phyloP scores from a whole-genome alignment of 2,797 vertebrate species.

The Halcyon chelicuti region DNA sequence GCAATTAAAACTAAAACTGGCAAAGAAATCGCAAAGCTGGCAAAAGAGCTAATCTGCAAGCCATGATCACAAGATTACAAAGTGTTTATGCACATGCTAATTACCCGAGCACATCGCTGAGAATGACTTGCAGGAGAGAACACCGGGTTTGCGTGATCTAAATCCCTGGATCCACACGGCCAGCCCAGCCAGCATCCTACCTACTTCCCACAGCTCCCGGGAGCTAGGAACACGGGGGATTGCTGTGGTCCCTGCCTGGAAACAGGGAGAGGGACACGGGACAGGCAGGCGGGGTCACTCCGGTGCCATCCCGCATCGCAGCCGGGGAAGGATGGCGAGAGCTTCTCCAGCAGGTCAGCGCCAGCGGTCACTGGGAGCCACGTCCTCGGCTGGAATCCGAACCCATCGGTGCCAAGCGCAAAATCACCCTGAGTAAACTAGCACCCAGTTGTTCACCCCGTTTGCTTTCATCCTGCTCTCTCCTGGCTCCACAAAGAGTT shows the following conservation, averaged over 20 bases:
- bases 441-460: not conserved
- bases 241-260: rapidly evolving
- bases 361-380: not conserved
- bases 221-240: not conserved
- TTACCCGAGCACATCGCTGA: constrained; percentile 51
- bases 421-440: not conserved
- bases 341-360: not conserved
- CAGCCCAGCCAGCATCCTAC: not conserved
- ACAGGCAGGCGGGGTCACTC: not conserved
- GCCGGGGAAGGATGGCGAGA: rapidly evolving
- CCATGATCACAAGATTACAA: constrained; percentile 75
- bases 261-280: not conserved
- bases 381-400: rapidly evolving
- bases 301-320: rapidly evolving
- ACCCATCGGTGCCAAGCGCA: not conserved
- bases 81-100: constrained; percentile 75
- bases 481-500: not conserved
- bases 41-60: constrained; percentile 73
- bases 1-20: constrained; percentile 77
- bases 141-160: not conserved
- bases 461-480: not conserved
- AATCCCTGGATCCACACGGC: not conserved
- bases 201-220: not conserved
- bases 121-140: constrained; percentile 52
- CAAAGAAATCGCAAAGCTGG: constrained; percentile 73